Evolutionary conservation across 1,140 invertebrate species (phyloP).

Genomic region (Drosophila tsacasi): DNA sequence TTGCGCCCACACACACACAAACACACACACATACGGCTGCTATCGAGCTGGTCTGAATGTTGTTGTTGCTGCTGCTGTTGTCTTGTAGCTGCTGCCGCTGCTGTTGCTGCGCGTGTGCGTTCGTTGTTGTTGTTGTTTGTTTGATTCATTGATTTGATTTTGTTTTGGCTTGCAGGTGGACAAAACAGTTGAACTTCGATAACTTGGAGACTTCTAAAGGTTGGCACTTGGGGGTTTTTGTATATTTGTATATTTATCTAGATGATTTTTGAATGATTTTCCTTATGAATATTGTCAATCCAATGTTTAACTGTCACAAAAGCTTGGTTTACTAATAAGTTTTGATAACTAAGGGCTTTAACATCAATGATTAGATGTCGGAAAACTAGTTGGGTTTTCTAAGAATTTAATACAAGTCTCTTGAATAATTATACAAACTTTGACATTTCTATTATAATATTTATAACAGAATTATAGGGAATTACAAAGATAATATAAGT

Average conservation of each 20-base stretch:
- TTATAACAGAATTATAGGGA: background rate
- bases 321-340: background rate
- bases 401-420: background rate
- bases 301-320: background rate
- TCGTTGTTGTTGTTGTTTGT: conserved; percentile 42
- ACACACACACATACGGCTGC: conserved; percentile 5
- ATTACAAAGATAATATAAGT: too few species aligned
- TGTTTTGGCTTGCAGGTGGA: conserved; percentile 46
- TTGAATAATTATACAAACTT: background rate
- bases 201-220: background rate
- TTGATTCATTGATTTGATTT: conserved; percentile 50
- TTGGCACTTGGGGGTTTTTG: background rate
- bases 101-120: conserved; percentile 45
- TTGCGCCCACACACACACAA: conserved; percentile 63
- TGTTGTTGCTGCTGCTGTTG: conserved; percentile 16
- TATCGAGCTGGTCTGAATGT: conserved; percentile 19
- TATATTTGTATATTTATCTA: background rate
- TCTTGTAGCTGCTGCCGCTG: conserved; percentile 14
- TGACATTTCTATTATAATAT: background rate
- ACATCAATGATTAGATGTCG: background rate
- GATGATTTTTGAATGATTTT: background rate
- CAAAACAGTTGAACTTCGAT: conserved; percentile 17
- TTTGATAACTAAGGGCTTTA: background rate
- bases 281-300: too few species aligned
- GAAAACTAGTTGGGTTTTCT: background rate